phyloP scores from a whole-genome alignment of 2,888 invertebrate species.

The Agrochola lychnidis region DNA sequence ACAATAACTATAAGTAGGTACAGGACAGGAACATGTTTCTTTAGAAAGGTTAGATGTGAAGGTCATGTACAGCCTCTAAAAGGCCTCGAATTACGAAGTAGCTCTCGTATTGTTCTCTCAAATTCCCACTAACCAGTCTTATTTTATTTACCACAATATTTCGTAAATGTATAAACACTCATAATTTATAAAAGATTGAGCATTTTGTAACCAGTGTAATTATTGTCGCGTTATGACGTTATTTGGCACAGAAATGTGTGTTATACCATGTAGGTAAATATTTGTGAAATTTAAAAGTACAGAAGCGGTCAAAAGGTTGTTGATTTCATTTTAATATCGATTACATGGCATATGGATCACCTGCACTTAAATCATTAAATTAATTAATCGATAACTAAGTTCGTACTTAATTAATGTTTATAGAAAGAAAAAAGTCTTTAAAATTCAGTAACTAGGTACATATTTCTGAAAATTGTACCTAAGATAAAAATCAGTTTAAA shows the following conservation, averaged over 20 bases:
- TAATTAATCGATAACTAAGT: too few relatives aligned
- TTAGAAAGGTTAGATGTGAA: not conserved
- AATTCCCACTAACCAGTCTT: slow-evolving; percentile 46
- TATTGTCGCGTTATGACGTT: slow-evolving; percentile 51
- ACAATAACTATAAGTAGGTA: not conserved
- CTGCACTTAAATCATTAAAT: too few relatives aligned
- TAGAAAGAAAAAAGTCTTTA: too few relatives aligned
- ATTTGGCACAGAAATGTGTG: not conserved
- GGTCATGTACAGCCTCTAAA: not conserved
- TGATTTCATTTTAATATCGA: not conserved
- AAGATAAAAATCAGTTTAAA: not conserved
- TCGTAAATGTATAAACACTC: slow-evolving; percentile 37
- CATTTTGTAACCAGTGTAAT: slow-evolving; percentile 49
- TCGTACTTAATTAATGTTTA: too few relatives aligned
- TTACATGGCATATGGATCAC: not conserved
- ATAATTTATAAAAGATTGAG: slow-evolving; percentile 56
- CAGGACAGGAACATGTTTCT: not conserved
- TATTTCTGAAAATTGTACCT: too few relatives aligned
- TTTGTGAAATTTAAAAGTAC: slow-evolving; percentile 4
- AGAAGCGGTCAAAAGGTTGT: not conserved
- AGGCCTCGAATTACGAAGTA: slow-evolving; percentile 14
- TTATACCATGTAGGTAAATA: slow-evolving; percentile 8
- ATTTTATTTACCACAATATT: slow-evolving; percentile 21
- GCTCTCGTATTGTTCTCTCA: slow-evolving; percentile 51
- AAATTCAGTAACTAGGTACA: too few relatives aligned